Evolutionary conservation across 2,797 vertebrate genomes (phyloP).

Genomic region (Tachyglossus aculeatus): DNA sequence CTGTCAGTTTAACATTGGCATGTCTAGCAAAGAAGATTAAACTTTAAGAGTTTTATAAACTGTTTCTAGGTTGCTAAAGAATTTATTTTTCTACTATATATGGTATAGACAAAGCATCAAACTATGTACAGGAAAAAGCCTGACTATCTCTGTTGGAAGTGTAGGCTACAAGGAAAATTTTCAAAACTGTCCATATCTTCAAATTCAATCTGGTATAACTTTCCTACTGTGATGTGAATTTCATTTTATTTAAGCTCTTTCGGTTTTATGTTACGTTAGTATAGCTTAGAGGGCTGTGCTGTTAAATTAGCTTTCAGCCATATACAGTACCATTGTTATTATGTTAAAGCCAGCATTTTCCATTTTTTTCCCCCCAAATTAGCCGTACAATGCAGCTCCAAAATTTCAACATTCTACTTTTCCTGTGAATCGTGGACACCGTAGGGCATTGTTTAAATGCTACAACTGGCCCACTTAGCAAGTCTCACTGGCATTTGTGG

Average conservation of each 20-base stretch:
- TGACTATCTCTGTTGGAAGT: constrained; percentile 75
- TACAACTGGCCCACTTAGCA: constrained; percentile 49
- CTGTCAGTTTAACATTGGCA: constrained; percentile 76
- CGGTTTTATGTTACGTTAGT: constrained; percentile 64
- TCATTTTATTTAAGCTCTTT: constrained; percentile 68
- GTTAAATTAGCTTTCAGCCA: constrained; percentile 61
- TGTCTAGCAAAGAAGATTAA: constrained; percentile 76
- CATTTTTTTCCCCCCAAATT: constrained; percentile 61
- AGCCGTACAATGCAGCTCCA: constrained; percentile 27
- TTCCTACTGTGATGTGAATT: constrained; percentile 72
- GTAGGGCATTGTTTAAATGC: constrained; percentile 36
- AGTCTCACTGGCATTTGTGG: constrained; percentile 47
- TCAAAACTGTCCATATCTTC: constrained; percentile 71
- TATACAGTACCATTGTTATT: constrained; percentile 63
- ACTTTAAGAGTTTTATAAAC: constrained; percentile 82
- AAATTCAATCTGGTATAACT: constrained; percentile 64
- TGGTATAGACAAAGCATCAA: constrained; percentile 79
- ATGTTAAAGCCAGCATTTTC: constrained; percentile 50
- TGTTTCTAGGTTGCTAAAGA: constrained; percentile 85
- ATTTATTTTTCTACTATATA: constrained; percentile 85
- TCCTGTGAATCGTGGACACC: constrained; percentile 36
- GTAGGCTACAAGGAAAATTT: constrained; percentile 74
- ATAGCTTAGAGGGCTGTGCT: constrained; percentile 36
- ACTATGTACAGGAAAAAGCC: constrained; percentile 77
- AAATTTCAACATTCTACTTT: constrained; percentile 36